Base-by-base conservation (phyloP, 2,888 invertebrate species). In the Ceramica pisi region DNA sequence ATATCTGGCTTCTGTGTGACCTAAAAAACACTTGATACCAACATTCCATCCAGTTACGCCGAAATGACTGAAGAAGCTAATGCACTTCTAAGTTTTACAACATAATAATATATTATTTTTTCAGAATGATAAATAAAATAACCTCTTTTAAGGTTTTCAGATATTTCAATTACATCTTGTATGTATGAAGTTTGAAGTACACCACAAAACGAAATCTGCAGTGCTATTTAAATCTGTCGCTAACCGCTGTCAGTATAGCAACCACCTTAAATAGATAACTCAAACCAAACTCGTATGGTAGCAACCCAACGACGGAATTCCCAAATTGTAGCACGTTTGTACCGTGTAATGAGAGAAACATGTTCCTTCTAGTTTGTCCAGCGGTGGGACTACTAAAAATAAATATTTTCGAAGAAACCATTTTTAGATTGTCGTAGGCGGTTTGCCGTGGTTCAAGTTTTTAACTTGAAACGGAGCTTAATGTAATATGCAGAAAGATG, bases 301-400 rank as follows among this genome's bases (percentile, higher is more conserved):
- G 81, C 78, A 72, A 78, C 71, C 71, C n/a, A 31, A 83, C 84
- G 84, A 82, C 75, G 89, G 89, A 89, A 89, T 90, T 88, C 67
- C 90, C 90, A 87, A 90, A 89, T 87, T 86, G 83, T 86, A 81
- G 81, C 82, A 69, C 71, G 80, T 81, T 81, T 71, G 46, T 64
- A 67, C 63, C 71, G 62, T 73, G 80, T 78, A 83, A 76, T 73
- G 59, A 69, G 41, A 70, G 57, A 64, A 79, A 78, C 74, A 46
- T 46, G 74, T 71, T 66, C 61, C 46, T 57, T 57, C 57, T 8
- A 71, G 67, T 67, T 68, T 71, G 71, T 41, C 75, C 84, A 75
- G 23, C 55, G 31, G 57, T 72, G 67, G 77, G 67, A 16, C 41
- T 38, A 51, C 10, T 41, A 66, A 48, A 26, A 26, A 71, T 44